A percentile compares a stretch with the other conserved stretches of the same genome.
These are phyloP conservation scores for Synanthedon myopaeformis DNA, from an alignment of 2,888 invertebrate species.

Conservation along the genomic window DNA sequence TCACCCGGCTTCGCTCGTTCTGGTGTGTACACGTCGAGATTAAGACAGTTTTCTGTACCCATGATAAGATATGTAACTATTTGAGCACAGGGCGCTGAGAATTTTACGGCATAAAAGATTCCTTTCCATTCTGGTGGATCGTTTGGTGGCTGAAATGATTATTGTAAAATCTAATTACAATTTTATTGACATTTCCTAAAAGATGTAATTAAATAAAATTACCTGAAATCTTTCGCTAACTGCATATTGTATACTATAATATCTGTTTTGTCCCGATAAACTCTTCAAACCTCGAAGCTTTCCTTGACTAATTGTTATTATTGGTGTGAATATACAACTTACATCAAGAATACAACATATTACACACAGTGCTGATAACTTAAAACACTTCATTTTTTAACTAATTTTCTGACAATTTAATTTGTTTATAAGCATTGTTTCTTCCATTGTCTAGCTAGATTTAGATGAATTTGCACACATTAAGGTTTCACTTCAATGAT, in stretches of 20 bases:
- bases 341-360: constrained; percentile 4
- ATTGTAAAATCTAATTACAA: neutral
- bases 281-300: constrained; percentile 36
- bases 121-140: constrained; percentile 38
- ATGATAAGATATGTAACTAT: constrained; percentile 24
- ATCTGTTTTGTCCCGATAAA: constrained; percentile 38
- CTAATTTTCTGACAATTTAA: neutral
- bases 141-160: constrained; percentile 32
- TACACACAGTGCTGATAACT: neutral
- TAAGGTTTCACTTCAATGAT: neutral
- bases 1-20: constrained; percentile 13
- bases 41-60: constrained; percentile 47
- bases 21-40: constrained; percentile 46
- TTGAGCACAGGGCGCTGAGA: constrained; percentile 39
- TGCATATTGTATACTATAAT: constrained; percentile 55
- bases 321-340: constrained; percentile 24
- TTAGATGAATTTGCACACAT: neutral
- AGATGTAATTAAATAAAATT: constrained; percentile 9
- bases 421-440: neutral
- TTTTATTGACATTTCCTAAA: too few relatives aligned
- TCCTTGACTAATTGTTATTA: constrained; percentile 37
- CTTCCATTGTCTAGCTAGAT: neutral
- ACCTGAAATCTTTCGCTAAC: constrained; percentile 45
- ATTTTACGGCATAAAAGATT: constrained; percentile 31
- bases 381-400: neutral